These are phyloP conservation scores for Aplysina aerophoba DNA, from an alignment of 37 sponge, comb jelly and placozoan species.

Conservation along the genomic window DNA sequence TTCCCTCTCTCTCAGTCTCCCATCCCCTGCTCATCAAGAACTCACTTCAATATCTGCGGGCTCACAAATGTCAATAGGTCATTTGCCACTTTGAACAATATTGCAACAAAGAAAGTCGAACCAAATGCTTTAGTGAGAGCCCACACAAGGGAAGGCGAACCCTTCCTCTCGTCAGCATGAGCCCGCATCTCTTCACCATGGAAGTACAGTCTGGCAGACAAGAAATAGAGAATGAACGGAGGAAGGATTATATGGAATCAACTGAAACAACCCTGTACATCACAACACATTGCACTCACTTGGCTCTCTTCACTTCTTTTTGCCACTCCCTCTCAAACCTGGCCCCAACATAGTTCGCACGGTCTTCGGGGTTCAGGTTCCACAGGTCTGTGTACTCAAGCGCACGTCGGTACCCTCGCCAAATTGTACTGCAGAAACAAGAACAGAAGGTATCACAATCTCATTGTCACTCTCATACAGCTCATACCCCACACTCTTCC, in stretches of 20 bases:
- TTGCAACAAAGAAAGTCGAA: not conserved
- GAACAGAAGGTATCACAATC: not conserved
- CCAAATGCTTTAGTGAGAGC: slow-evolving; percentile 33
- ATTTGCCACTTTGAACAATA: slow-evolving; percentile 17
- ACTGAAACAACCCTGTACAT: not conserved
- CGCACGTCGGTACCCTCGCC: slow-evolving; percentile 67
- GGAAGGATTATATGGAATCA: not conserved
- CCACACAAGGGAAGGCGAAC: slow-evolving; percentile 33
- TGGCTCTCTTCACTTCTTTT: slow-evolving; percentile 56
- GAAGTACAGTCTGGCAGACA: not conserved
- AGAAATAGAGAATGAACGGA: not conserved
- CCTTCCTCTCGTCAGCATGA: not conserved
- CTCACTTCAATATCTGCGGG: slow-evolving; percentile 47
- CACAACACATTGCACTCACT: slow-evolving; percentile 41
- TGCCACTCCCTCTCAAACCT: slow-evolving; percentile 70
- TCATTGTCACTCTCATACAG: too few species aligned
- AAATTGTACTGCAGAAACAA: slow-evolving; percentile 52
- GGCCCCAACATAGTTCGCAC: slow-evolving; percentile 55
- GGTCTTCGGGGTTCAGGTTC: slow-evolving; percentile 67
- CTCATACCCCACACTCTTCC: too few species aligned
- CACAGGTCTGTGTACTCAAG: slow-evolving; percentile 71
- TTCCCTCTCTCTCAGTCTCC: too few species aligned
- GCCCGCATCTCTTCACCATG: not conserved
- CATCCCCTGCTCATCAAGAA: not conserved
- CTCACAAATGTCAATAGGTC: slow-evolving; percentile 33